Conservation (phyloP, 1,140 invertebrate genomes). For the Oppia nitens region DNA sequence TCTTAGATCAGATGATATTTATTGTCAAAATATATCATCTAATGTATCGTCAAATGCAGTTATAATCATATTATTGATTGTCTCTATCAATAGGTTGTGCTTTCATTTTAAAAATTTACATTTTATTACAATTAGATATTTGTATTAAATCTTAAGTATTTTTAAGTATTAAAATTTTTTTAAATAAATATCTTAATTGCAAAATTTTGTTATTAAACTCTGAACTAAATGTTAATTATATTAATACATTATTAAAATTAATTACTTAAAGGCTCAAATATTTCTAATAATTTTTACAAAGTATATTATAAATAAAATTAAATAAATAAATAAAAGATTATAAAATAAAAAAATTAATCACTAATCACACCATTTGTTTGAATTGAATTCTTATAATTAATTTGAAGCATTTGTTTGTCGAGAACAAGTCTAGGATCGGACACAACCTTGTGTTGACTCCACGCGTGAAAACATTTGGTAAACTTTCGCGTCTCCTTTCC, state of each 20-base stretch:
- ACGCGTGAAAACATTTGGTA: slow-evolving; percentile 97
- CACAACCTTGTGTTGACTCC: slow-evolving; percentile 42
- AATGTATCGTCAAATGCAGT: background rate
- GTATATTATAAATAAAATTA: too few relatives aligned
- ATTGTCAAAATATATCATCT: background rate
- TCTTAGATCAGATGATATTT: background rate
- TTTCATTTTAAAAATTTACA: background rate
- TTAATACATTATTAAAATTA: too few relatives aligned
- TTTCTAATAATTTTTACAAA: too few relatives aligned
- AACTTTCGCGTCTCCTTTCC: slow-evolving; percentile 88
- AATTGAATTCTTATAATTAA: slow-evolving; percentile 7
- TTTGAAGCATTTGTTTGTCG: slow-evolving; percentile 3
- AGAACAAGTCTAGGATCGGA: slow-evolving; percentile 15
- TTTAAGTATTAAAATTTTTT: too few relatives aligned
- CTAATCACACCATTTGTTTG: background rate
- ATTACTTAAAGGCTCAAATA: background rate
- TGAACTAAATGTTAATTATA: too few relatives aligned
- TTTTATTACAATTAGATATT: background rate
- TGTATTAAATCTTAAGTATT: too few relatives aligned
- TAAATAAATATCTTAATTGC: too few relatives aligned
- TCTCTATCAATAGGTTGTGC: background rate
- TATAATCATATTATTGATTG: background rate
- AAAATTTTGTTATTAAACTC: too few relatives aligned
- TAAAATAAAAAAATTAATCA: too few relatives aligned
- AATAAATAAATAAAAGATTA: too few relatives aligned